Conservation (phyloP, 2,888 invertebrate genomes). For the Euproctis similis region DNA sequence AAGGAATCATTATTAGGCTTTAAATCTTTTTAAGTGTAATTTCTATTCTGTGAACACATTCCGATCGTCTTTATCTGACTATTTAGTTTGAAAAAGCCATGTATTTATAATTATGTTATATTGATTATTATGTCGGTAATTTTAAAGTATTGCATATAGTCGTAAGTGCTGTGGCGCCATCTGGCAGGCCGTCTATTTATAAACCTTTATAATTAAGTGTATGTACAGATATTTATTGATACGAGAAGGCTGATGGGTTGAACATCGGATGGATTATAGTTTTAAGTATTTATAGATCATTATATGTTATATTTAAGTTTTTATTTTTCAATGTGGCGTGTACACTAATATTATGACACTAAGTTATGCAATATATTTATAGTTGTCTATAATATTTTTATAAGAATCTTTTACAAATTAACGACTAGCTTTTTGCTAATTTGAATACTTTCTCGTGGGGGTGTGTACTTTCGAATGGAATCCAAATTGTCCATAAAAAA, state of each 20-base stretch:
- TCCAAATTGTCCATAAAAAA: conserved; percentile 29
- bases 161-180: conserved; percentile 19
- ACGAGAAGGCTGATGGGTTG: conserved; percentile 41
- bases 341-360: conserved; percentile 49
- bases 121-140: conserved; percentile 21
- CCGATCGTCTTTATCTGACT: too few species aligned
- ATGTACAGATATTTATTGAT: conserved; percentile 69
- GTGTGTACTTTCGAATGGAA: conserved; percentile 17
- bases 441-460: conserved; percentile 31
- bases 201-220: conserved; percentile 38
- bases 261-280: conserved; percentile 40
- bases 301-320: conserved; percentile 47
- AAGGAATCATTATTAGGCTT: too few species aligned
- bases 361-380: conserved; percentile 58
- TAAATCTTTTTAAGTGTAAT: too few species aligned
- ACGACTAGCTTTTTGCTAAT: conserved; percentile 38
- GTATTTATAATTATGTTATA: conserved; percentile 24
- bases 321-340: conserved; percentile 44
- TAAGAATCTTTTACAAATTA: conserved; percentile 48
- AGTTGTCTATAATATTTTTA: conserved; percentile 57
- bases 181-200: conserved; percentile 28
- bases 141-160: conserved; percentile 16
- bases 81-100: too few species aligned
- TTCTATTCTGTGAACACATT: too few species aligned
- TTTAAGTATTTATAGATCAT: conserved; percentile 40